A percentile compares a stretch with the other conserved stretches of the same genome.
phyloP scores from a whole-genome alignment of 2,797 vertebrate species.

The Mormyrops boulengeri region DNA sequence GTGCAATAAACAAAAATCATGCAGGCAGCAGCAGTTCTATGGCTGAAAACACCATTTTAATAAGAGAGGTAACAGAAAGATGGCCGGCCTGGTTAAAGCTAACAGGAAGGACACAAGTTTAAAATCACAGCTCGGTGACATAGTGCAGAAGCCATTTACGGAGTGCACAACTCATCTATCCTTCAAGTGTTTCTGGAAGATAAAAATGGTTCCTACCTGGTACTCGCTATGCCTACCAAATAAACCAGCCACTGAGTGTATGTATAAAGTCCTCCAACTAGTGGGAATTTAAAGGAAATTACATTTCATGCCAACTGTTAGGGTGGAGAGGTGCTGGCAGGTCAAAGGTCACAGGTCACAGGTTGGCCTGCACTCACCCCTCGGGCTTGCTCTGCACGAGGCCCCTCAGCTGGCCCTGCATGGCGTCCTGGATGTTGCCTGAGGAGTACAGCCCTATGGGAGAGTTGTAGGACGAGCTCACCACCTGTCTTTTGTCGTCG shows the following conservation, averaged over 20 bases:
- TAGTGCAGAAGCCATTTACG: neutral
- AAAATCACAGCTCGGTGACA: neutral
- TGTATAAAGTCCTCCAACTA: neutral
- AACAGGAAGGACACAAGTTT: neutral
- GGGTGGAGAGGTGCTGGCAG: slow-evolving; percentile 26
- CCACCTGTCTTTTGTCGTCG: slow-evolving; percentile 92
- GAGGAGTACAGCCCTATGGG: slow-evolving; percentile 97
- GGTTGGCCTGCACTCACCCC: slow-evolving; percentile 66
- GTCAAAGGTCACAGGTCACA: slow-evolving; percentile 1
- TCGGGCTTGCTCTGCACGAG: slow-evolving; percentile 70
- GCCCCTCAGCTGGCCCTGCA: slow-evolving; percentile 88
- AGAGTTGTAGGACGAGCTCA: slow-evolving; percentile 93
- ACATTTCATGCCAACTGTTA: neutral
- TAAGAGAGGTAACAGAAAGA: neutral
- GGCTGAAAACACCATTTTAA: neutral
- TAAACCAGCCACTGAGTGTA: neutral
- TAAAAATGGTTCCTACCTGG: neutral
- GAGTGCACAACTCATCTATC: neutral
- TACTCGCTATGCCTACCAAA: neutral
- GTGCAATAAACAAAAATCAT: neutral
- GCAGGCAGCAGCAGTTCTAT: neutral
- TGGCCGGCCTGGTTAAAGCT: neutral
- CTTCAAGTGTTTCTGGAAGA: neutral
- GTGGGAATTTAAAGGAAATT: neutral
- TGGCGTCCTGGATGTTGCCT: slow-evolving; percentile 92